Conservation (phyloP, 2,888 invertebrate species). For the Conomelus anceps region DNA sequence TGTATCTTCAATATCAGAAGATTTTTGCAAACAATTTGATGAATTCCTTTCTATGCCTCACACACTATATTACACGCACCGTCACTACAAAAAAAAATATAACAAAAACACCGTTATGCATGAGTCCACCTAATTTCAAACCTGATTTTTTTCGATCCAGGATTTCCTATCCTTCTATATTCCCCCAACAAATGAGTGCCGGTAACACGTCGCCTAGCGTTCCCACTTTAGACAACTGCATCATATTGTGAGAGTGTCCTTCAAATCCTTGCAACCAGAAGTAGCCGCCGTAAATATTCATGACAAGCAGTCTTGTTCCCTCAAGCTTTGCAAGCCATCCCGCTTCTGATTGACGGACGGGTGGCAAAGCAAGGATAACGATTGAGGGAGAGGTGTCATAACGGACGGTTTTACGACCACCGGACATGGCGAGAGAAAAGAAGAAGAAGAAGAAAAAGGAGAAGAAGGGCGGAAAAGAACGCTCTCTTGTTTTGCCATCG, state of each 20-base stretch:
- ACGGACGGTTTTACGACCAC: background rate
- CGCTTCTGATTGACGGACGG: background rate
- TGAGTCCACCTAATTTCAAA: too few relatives aligned
- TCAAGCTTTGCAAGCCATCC: background rate
- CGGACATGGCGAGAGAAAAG: background rate
- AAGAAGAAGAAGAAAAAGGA: background rate
- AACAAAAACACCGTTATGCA: too few relatives aligned
- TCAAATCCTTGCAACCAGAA: background rate
- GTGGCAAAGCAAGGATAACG: background rate
- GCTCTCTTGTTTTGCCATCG: slow-evolving; percentile 20
- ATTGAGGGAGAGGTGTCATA: background rate
- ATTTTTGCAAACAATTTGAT: too few relatives aligned
- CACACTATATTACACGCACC: too few relatives aligned
- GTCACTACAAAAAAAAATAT: too few relatives aligned
- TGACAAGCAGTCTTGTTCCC: background rate
- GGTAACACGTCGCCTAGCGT: background rate
- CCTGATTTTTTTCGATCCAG: background rate
- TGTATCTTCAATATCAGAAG: too few relatives aligned
- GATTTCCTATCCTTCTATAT: background rate
- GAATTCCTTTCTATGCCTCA: too few relatives aligned
- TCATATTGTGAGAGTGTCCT: background rate
- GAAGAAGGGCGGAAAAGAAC: background rate
- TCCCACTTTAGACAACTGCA: background rate
- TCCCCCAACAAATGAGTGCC: background rate
- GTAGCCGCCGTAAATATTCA: background rate